Conservation (phyloP, 2,113 vertebrate species). For the Indicator maculatus region DNA sequence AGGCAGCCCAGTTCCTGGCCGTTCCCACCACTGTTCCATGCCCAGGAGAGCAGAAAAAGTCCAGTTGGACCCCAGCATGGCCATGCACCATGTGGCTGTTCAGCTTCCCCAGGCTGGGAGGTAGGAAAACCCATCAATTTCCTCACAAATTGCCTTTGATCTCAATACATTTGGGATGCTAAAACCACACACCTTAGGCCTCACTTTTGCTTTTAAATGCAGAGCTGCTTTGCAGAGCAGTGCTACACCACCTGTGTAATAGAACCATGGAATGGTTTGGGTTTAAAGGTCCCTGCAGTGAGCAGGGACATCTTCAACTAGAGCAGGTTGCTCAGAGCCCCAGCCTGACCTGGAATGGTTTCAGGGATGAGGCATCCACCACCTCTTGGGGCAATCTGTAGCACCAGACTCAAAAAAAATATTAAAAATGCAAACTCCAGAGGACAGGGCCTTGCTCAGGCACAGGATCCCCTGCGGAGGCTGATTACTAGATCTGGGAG, state of each 20-base stretch:
- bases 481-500: neutral
- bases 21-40: neutral
- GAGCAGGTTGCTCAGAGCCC: no score
- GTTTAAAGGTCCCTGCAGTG: no score
- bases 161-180: neutral
- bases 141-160: neutral
- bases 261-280: no score
- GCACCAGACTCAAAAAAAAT: neutral
- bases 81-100: rapidly evolving
- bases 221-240: neutral
- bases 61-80: neutral
- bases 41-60: neutral
- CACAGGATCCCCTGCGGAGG: neutral
- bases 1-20: neutral
- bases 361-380: no score
- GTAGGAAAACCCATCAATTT: neutral
- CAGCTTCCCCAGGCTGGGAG: neutral
- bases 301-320: no score
- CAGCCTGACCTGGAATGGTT: no score
- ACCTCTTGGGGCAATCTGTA: no score
- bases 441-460: neutral
- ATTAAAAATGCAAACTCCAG: neutral
- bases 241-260: neutral
- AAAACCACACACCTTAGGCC: neutral
- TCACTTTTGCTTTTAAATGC: neutral